Conservation (phyloP, 2,888 invertebrate species). For the Lapara coniferarum region DNA sequence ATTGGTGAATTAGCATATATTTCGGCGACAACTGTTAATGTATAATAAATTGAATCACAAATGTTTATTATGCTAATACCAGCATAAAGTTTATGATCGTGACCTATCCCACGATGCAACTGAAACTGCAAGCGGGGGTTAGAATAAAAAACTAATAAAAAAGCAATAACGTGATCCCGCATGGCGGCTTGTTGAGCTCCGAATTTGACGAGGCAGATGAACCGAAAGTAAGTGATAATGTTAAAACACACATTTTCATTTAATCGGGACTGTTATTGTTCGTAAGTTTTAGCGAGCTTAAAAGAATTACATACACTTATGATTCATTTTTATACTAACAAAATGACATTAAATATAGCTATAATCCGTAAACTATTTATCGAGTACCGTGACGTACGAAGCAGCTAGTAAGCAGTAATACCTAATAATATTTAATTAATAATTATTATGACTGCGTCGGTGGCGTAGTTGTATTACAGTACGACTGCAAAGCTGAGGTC, state of each 20-base stretch:
- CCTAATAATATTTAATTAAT: no score
- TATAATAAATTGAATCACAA: constrained; percentile 53
- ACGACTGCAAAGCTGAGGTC: no score
- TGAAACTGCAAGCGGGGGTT: constrained; percentile 77
- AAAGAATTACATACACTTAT: background rate
- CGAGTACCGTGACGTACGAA: no score
- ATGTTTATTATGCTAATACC: constrained; percentile 81
- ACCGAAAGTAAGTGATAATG: constrained; percentile 50
- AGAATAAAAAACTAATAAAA: constrained; percentile 79
- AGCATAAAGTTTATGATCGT: constrained; percentile 72
- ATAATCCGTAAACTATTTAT: no score
- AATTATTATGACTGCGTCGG: no score
- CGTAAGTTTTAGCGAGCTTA: background rate
- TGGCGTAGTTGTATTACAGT: no score
- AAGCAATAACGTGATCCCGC: constrained; percentile 83
- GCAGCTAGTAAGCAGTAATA: no score
- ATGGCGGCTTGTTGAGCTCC: constrained; percentile 77
- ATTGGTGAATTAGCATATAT: constrained; percentile 40
- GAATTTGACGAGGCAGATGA: constrained; percentile 79
- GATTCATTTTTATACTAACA: no score
- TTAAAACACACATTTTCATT: constrained; percentile 18
- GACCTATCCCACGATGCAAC: constrained; percentile 80
- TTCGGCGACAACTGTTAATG: constrained; percentile 67
- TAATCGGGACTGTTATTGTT: background rate
- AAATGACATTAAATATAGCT: no score